Conservation (phyloP, 1,140 invertebrate genomes). For the Tetranychus cinnabarinus region DNA sequence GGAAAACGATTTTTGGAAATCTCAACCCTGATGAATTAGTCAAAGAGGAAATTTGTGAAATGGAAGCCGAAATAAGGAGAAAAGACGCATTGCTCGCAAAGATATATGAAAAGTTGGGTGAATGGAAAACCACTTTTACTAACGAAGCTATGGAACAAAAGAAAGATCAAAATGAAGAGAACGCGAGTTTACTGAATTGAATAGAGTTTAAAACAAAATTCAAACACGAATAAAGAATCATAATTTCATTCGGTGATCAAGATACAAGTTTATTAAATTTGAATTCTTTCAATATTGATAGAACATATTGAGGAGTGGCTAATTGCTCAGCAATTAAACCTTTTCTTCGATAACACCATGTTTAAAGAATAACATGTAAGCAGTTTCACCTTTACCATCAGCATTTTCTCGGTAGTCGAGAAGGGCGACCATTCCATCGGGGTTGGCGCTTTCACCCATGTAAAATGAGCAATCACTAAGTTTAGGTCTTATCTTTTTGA, state of each 20-base stretch:
- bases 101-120: not conserved
- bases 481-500: slow-evolving; percentile 71
- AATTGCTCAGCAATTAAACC: slow-evolving; percentile 31
- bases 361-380: slow-evolving; percentile 83
- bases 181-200: too few species aligned
- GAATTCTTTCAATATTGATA: too few species aligned
- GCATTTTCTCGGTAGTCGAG: slow-evolving; percentile 79
- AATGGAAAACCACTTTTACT: not conserved
- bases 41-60: not conserved
- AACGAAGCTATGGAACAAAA: too few species aligned
- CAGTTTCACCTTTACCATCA: slow-evolving; percentile 42
- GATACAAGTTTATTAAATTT: too few species aligned
- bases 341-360: slow-evolving; percentile 84
- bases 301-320: too few species aligned
- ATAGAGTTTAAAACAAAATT: too few species aligned
- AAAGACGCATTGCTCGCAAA: not conserved
- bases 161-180: too few species aligned
- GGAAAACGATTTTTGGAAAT: not conserved
- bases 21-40: not conserved
- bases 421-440: slow-evolving; percentile 73
- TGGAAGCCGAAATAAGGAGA: not conserved
- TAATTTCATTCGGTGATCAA: too few species aligned
- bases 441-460: slow-evolving; percentile 80
- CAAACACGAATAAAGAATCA: too few species aligned
- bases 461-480: slow-evolving; percentile 75